These are phyloP conservation scores for Taeniopygia guttata DNA, from an alignment of 2,797 vertebrate genomes.

Conservation along the genomic window DNA sequence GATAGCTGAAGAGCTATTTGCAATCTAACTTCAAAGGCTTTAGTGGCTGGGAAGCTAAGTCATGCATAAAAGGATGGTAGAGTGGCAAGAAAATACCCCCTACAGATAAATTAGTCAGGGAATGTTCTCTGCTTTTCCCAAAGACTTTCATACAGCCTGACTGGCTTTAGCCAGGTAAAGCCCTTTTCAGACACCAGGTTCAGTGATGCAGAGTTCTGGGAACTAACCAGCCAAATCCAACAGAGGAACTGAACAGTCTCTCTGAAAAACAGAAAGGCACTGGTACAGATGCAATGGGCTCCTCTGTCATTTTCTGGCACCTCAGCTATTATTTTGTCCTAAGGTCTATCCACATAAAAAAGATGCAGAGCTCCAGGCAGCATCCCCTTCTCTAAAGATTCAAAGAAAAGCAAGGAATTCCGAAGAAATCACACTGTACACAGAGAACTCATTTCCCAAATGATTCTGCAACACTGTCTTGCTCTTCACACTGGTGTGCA, in stretches of 20 bases:
- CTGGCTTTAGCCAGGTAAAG: constrained; percentile 47
- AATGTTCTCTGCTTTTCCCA: constrained; percentile 33
- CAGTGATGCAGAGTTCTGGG: constrained; percentile 28
- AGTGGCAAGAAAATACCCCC: constrained; percentile 64
- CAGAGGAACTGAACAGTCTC: background rate
- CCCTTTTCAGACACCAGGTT: constrained; percentile 22
- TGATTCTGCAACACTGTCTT: background rate
- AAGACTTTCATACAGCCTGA: constrained; percentile 15
- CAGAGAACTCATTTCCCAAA: background rate
- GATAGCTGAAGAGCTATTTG: constrained; percentile 39
- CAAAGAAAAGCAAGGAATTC: background rate
- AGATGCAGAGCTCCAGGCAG: background rate
- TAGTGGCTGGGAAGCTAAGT: constrained; percentile 58
- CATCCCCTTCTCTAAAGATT: background rate
- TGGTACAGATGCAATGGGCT: background rate
- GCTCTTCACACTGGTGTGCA: background rate
- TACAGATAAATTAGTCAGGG: constrained; percentile 63
- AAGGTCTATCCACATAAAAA: background rate
- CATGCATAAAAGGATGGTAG: constrained; percentile 66
- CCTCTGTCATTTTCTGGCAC: background rate
- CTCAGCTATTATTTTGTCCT: background rate
- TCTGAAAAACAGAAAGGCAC: background rate
- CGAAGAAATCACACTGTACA: background rate
- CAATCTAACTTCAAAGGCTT: constrained; percentile 64
- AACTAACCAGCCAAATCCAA: constrained; percentile 29